Evolutionary conservation across 1,140 invertebrate species (phyloP).

Genomic region (Semibalanus balanoides): DNA sequence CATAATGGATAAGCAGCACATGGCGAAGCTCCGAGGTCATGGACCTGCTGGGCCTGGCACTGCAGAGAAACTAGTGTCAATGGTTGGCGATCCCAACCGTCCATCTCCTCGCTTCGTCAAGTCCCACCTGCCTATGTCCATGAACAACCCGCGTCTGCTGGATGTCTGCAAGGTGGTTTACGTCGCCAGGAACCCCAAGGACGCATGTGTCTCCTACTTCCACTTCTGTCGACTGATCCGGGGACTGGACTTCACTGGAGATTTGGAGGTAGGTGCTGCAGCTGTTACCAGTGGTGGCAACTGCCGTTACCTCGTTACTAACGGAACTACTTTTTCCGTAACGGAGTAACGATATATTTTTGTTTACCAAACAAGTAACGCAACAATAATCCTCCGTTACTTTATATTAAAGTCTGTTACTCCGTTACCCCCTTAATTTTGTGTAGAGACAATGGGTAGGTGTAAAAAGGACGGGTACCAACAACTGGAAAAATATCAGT

Average conservation of each 20-base stretch:
- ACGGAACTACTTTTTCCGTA: too few relatives aligned
- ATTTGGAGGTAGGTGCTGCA: not conserved
- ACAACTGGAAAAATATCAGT: too few relatives aligned
- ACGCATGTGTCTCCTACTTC: slow-evolving; percentile 66
- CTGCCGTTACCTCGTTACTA: too few relatives aligned
- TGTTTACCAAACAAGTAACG: too few relatives aligned
- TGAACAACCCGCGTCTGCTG: slow-evolving; percentile 25
- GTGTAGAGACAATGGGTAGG: too few relatives aligned
- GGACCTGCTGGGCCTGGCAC: not conserved
- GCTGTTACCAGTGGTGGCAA: too few relatives aligned
- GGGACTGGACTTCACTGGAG: not conserved
- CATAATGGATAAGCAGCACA: too few relatives aligned
- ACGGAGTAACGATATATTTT: too few relatives aligned
- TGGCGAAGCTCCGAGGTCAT: not conserved
- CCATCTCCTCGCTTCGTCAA: slow-evolving; percentile 29
- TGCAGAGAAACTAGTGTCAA: not conserved
- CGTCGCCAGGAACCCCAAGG: slow-evolving; percentile 79
- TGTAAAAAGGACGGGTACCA: too few relatives aligned
- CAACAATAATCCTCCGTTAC: too few relatives aligned
- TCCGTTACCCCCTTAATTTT: too few relatives aligned
- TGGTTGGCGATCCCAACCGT: not conserved
- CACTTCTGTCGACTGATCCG: slow-evolving; percentile 30
- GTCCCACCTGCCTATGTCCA: slow-evolving; percentile 29
- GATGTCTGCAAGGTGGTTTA: slow-evolving; percentile 57
- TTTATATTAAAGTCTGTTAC: too few relatives aligned